phyloP scores from a whole-genome alignment of 2,113 vertebrate genomes.

The Micronisus gabar region DNA sequence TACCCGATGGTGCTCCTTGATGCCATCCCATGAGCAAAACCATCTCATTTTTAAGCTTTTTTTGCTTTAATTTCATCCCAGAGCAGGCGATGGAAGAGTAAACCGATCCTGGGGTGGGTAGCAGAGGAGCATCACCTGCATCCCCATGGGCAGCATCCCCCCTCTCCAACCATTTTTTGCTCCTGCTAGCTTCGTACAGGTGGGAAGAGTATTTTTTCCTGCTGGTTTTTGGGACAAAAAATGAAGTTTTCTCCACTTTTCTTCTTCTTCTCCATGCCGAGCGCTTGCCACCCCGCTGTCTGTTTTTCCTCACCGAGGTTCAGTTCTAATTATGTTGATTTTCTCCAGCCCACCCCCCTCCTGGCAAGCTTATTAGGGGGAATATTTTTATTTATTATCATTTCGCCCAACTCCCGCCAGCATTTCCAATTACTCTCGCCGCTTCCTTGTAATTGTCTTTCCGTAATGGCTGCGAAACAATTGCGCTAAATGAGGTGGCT shows the following conservation, averaged over 20 bases:
- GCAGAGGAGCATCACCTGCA: neutral
- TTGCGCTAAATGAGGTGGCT: slow-evolving; percentile 99
- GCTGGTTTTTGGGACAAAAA: neutral
- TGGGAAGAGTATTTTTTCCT: neutral
- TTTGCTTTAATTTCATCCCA: neutral
- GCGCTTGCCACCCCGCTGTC: slow-evolving; percentile 78
- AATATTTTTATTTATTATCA: slow-evolving; percentile 99
- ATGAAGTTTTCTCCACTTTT: slow-evolving; percentile 53
- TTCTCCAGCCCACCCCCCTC: slow-evolving; percentile 90
- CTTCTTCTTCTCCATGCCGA: slow-evolving; percentile 38
- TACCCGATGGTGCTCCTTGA: rapidly evolving
- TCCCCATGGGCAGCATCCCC: neutral
- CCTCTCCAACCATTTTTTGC: neutral
- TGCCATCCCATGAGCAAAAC: neutral
- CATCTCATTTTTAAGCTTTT: neutral
- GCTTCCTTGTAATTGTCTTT: slow-evolving; percentile 99
- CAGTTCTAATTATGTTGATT: slow-evolving; percentile 99
- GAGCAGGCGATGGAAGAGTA: neutral
- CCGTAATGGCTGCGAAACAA: slow-evolving; percentile 99
- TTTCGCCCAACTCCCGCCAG: slow-evolving; percentile 98
- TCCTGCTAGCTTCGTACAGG: neutral
- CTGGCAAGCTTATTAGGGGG: slow-evolving; percentile 97
- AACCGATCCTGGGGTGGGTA: neutral
- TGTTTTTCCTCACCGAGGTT: slow-evolving; percentile 84
- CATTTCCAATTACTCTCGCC: slow-evolving; percentile 99